A percentile compares a stretch with the other conserved stretches of the same genome.
Evolutionary conservation across 2,888 invertebrate species (phyloP).

Genomic region (Amaurobius ferox): DNA sequence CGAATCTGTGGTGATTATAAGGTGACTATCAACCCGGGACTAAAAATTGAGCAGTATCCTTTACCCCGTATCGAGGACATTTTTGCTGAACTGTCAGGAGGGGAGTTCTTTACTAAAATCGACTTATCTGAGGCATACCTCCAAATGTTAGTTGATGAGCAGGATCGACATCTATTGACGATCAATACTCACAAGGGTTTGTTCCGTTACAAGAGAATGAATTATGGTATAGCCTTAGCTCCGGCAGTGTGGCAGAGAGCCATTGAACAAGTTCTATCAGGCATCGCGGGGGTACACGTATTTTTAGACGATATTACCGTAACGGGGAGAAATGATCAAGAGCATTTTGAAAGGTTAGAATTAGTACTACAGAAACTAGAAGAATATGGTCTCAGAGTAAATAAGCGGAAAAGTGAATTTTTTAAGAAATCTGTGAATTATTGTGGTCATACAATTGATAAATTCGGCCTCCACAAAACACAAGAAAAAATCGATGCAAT

Average conservation of each 20-base stretch:
- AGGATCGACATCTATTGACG: conserved; percentile 75
- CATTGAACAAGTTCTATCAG: conserved; percentile 38
- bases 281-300: conserved; percentile 17
- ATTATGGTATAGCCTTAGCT: conserved; percentile 76
- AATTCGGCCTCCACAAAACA: too few species aligned
- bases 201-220: conserved; percentile 75
- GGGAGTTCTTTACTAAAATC: conserved; percentile 74
- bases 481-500: too few species aligned
- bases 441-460: too few species aligned
- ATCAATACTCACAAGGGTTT: conserved; percentile 77
- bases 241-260: conserved; percentile 75
- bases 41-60: conserved; percentile 75
- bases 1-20: conserved; percentile 76
- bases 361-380: too few species aligned
- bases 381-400: too few species aligned
- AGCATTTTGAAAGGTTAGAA: too few species aligned
- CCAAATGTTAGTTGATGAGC: conserved; percentile 76
- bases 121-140: conserved; percentile 76
- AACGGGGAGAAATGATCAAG: too few species aligned
- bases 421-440: too few species aligned
- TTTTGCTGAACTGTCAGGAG: conserved; percentile 74
- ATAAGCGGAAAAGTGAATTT: too few species aligned
- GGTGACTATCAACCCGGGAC: conserved; percentile 74
- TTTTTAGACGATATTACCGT: too few species aligned
- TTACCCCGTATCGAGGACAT: conserved; percentile 76